These are phyloP conservation scores for Pristionchus exspectatus DNA, from an alignment of 2,888 invertebrate genomes.

Conservation along the genomic window DNA sequence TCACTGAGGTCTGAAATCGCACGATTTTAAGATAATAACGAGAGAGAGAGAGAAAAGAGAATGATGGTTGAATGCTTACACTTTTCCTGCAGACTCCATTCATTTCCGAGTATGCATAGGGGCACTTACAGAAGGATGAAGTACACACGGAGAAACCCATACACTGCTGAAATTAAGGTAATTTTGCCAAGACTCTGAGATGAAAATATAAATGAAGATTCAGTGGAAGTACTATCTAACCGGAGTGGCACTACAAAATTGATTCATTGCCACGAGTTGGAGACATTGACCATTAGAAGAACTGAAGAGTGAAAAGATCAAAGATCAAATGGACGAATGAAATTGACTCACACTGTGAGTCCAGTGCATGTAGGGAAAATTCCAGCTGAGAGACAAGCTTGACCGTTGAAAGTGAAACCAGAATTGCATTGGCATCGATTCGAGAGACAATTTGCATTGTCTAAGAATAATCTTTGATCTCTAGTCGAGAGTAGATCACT, in stretches of 20 bases:
- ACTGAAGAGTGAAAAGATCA: slow-evolving; percentile 10
- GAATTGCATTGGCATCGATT: slow-evolving; percentile 26
- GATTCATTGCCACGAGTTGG: slow-evolving; percentile 2
- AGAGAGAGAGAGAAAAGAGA: not conserved
- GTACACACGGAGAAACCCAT: slow-evolving; percentile 43
- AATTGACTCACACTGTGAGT: not conserved
- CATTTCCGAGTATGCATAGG: slow-evolving; percentile 26
- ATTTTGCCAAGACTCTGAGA: not conserved
- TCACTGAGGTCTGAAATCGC: slow-evolving; percentile 16
- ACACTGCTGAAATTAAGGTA: slow-evolving; percentile 8
- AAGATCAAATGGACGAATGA: not conserved
- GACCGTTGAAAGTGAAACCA: slow-evolving; percentile 39
- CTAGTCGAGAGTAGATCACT: not conserved
- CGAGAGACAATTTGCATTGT: slow-evolving; percentile 28
- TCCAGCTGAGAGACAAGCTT: slow-evolving; percentile 43
- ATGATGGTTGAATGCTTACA: not conserved
- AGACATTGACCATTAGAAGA: slow-evolving; percentile 41
- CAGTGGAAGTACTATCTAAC: not conserved
- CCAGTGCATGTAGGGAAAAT: slow-evolving; percentile 30
- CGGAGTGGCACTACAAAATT: slow-evolving; percentile 16
- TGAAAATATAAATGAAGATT: not conserved
- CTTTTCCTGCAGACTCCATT: slow-evolving; percentile 49
- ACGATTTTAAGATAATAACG: not conserved
- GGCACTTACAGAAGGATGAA: slow-evolving; percentile 25
- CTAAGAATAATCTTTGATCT: slow-evolving; percentile 15